phyloP scores from a whole-genome alignment of 1,140 invertebrate species.

The Megalonaias nervosa region DNA sequence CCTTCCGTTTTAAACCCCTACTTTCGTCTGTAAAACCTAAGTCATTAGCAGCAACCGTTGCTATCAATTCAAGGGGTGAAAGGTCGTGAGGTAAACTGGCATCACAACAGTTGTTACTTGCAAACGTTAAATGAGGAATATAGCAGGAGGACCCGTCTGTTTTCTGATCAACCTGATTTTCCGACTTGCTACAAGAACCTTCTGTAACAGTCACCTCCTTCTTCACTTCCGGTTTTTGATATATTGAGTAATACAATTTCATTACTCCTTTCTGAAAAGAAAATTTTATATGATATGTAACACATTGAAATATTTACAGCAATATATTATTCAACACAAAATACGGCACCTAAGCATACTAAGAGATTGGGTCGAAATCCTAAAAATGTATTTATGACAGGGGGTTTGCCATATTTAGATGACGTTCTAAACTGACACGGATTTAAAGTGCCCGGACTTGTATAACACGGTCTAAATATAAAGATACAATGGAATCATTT shows the following conservation, averaged over 20 bases:
- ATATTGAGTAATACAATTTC: constrained; percentile 30
- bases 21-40: constrained; percentile 23
- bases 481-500: too few species aligned
- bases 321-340: background rate
- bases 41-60: constrained; percentile 31
- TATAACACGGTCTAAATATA: too few species aligned
- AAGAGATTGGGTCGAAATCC: too few species aligned
- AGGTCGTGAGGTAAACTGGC: constrained; percentile 28
- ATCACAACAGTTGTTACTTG: constrained; percentile 20
- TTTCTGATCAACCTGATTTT: constrained; percentile 9
- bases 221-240: constrained; percentile 11
- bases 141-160: constrained; percentile 23
- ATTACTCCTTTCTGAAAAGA: constrained; percentile 31
- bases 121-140: constrained; percentile 27
- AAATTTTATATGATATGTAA: too few species aligned
- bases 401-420: too few species aligned
- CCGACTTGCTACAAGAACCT: constrained; percentile 3
- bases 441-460: too few species aligned
- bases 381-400: too few species aligned
- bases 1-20: constrained; percentile 27
- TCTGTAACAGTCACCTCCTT: constrained; percentile 21
- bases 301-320: too few species aligned
- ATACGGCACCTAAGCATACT: background rate
- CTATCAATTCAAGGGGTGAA: constrained; percentile 36
- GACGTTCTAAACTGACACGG: too few species aligned